Percentiles rank a stretch among this genome's conserved stretches.
phyloP scores from a whole-genome alignment of 2,113 vertebrate genomes.

The Phyllostomus hastatus region DNA sequence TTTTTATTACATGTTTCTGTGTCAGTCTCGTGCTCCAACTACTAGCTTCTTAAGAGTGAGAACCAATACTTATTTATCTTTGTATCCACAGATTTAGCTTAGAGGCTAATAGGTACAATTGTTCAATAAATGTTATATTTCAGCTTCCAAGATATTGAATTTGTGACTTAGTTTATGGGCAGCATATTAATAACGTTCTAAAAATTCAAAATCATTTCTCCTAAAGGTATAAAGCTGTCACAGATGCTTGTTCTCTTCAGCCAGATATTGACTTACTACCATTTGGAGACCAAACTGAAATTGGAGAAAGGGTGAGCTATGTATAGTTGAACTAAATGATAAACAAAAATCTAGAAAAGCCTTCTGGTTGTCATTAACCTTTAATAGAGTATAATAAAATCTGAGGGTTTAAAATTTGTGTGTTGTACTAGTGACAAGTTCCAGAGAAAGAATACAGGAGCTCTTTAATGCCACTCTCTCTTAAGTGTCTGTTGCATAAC shows the following conservation, averaged over 20 bases:
- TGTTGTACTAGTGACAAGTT: not conserved
- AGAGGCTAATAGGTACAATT: not conserved
- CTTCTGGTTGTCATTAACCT: not conserved
- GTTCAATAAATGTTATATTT: not conserved
- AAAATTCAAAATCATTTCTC: slow-evolving; percentile 41
- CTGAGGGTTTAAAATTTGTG: not conserved
- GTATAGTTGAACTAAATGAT: not conserved
- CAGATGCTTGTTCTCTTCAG: slow-evolving; percentile 96
- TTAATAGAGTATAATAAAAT: not conserved
- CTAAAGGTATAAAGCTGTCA: slow-evolving; percentile 95
- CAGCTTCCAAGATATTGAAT: not conserved
- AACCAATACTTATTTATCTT: not conserved
- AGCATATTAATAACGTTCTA: not conserved
- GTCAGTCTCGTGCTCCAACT: not conserved
- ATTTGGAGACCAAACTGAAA: slow-evolving; percentile 98
- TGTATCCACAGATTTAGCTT: not conserved
- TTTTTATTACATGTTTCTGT: not conserved
- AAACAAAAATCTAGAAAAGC: not conserved
- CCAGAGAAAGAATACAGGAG: not conserved
- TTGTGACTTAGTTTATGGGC: not conserved
- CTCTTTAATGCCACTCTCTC: not conserved
- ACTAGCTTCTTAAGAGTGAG: not conserved
- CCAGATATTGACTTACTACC: slow-evolving; percentile 98
- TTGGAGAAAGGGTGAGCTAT: slow-evolving; percentile 93
- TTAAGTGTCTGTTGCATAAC: not conserved